Percentiles rank a stretch among this genome's conserved stretches.
Evolutionary conservation across 2,797 vertebrate genomes (phyloP).

Genomic region (Babyrousa celebensis): DNA sequence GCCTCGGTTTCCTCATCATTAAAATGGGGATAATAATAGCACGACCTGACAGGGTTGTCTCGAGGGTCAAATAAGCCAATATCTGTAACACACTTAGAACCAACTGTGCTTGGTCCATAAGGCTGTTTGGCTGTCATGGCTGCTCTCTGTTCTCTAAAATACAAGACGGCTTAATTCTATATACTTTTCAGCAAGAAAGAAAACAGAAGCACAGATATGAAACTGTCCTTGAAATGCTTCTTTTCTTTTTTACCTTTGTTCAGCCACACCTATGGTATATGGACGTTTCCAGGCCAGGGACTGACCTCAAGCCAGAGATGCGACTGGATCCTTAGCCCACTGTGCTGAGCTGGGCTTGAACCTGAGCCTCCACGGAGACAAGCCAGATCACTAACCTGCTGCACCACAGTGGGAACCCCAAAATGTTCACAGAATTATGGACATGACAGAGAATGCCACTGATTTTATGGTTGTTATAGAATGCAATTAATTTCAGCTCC

Average conservation of each 20-base stretch:
- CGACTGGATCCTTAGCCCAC: too few species aligned
- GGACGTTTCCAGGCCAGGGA: too few species aligned
- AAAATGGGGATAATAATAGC: neutral
- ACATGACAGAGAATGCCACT: too few species aligned
- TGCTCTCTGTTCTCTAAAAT: neutral
- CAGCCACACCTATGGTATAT: too few species aligned
- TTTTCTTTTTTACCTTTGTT: too few species aligned
- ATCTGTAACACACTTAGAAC: neutral
- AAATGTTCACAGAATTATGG: neutral
- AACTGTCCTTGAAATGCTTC: neutral
- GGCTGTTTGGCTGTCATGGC: neutral
- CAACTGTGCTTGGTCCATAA: neutral
- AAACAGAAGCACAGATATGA: neutral
- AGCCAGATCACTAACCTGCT: too few species aligned
- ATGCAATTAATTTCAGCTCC: neutral
- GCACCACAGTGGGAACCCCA: too few species aligned
- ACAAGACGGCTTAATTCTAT: neutral
- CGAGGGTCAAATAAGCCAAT: neutral
- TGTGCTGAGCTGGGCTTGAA: too few species aligned
- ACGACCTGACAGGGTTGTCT: too few species aligned
- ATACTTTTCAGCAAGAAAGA: neutral
- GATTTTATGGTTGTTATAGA: neutral
- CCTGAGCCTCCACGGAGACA: too few species aligned
- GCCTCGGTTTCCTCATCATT: neutral
- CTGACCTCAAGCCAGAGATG: too few species aligned